A percentile compares a stretch with the other conserved stretches of the same genome.
Conservation (phyloP, 2,888 invertebrate species). For the Acanthococcus lagerstroemiae region DNA sequence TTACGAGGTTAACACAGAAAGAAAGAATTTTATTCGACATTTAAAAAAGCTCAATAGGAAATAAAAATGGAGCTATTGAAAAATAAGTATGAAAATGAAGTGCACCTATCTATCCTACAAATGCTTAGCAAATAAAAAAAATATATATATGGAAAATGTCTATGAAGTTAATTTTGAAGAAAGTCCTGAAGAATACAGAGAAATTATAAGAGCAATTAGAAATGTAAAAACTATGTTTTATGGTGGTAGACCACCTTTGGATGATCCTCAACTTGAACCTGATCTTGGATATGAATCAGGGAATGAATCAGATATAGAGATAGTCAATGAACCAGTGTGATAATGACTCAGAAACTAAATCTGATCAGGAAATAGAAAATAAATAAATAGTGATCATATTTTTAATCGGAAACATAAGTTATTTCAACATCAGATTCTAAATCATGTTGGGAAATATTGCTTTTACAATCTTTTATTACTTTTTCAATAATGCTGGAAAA, state of each 20-base stretch:
- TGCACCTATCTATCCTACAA: background rate
- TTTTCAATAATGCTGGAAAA: background rate
- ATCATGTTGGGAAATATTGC: background rate
- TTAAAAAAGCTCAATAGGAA: background rate
- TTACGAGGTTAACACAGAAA: background rate
- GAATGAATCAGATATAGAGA: background rate
- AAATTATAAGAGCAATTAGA: conserved; percentile 1
- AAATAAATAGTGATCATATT: background rate
- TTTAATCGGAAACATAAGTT: background rate
- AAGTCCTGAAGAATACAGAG: conserved; percentile 7
- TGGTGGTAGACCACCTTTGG: background rate
- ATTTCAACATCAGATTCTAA: background rate
- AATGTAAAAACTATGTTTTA: background rate
- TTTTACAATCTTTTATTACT: background rate
- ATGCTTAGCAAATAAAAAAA: background rate
- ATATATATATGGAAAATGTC: background rate
- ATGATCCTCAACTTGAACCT: background rate
- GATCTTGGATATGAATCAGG: background rate
- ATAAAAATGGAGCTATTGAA: background rate
- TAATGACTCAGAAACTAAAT: background rate
- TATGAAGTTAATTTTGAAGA: conserved; percentile 4
- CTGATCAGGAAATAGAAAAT: background rate
- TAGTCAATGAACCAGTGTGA: background rate
- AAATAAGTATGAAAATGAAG: no score
- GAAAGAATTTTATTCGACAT: background rate